These are phyloP conservation scores for Micrasema minimum DNA, from an alignment of 1,140 invertebrate species.

Conservation along the genomic window DNA sequence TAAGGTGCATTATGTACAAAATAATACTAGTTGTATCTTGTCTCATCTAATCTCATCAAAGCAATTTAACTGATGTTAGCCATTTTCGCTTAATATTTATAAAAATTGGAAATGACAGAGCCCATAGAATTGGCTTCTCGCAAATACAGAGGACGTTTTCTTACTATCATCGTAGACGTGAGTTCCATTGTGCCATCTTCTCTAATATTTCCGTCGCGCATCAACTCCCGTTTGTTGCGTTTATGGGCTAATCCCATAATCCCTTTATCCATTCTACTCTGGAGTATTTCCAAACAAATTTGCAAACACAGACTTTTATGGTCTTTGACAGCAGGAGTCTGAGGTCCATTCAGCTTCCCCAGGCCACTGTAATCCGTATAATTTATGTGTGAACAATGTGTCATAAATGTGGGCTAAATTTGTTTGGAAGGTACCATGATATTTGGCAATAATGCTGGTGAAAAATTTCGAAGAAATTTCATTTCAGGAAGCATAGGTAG, in stretches of 20 bases:
- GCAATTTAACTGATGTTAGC: no score
- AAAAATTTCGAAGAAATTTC: not conserved
- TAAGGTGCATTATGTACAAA: no score
- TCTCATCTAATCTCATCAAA: no score
- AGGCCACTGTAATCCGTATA: constrained; percentile 39
- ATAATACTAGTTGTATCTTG: no score
- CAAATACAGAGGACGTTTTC: not conserved
- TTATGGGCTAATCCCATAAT: constrained; percentile 36
- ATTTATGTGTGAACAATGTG: constrained; percentile 43
- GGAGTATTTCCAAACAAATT: constrained; percentile 46
- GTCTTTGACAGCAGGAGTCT: constrained; percentile 41
- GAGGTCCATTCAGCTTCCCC: constrained; percentile 10
- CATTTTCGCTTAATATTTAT: no score
- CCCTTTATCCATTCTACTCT: constrained; percentile 43
- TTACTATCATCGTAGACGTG: not conserved
- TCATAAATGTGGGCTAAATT: constrained; percentile 33
- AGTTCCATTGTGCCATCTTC: constrained; percentile 18
- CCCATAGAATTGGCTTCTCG: constrained; percentile 1
- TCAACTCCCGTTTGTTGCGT: constrained; percentile 39
- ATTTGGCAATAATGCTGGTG: not conserved
- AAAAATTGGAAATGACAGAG: constrained; percentile 15
- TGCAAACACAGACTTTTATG: constrained; percentile 43
- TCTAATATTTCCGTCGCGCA: constrained; percentile 45
- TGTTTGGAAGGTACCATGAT: not conserved
- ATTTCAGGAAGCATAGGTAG: no score